A percentile compares a stretch with the other conserved stretches of the same genome.
phyloP scores from a whole-genome alignment of 2,888 invertebrate genomes.

The Unio pictorum region DNA sequence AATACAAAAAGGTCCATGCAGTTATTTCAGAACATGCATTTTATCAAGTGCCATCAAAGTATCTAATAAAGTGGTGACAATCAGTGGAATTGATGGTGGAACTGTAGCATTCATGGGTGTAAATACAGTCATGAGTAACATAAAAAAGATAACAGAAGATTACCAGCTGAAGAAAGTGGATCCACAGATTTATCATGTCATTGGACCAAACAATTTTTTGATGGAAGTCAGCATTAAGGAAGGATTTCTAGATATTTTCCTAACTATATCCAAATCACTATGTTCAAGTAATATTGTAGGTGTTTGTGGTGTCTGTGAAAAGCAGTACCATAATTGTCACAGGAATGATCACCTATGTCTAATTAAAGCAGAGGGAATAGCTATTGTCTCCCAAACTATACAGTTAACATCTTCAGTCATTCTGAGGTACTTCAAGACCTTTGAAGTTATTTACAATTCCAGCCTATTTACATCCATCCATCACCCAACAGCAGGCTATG shows the following conservation, averaged over 20 bases:
- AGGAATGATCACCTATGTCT: too few relatives aligned
- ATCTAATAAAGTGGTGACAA: conserved; percentile 6
- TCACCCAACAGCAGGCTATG: conserved; percentile 10
- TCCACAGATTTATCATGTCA: conserved; percentile 12
- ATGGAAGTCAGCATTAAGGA: conserved; percentile 21
- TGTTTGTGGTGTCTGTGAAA: too few relatives aligned
- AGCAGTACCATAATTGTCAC: too few relatives aligned
- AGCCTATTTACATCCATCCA: neutral
- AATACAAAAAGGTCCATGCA: conserved; percentile 20
- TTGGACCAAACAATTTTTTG: conserved; percentile 8
- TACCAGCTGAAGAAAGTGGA: conserved; percentile 20
- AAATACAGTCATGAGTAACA: neutral
- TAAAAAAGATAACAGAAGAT: conserved; percentile 1
- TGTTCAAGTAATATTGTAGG: too few relatives aligned
- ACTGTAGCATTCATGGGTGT: conserved; percentile 13
- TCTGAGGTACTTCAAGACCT: neutral
- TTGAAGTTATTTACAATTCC: neutral
- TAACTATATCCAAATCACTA: too few relatives aligned
- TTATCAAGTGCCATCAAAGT: conserved; percentile 18
- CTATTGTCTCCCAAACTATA: neutral
- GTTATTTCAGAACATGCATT: conserved; percentile 20
- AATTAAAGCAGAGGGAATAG: too few relatives aligned
- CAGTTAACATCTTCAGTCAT: neutral
- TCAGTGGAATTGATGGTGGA: conserved; percentile 12
- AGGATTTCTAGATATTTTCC: conserved; percentile 21